Conservation (phyloP, 1,140 invertebrate genomes). For the Hermetia illucens region DNA sequence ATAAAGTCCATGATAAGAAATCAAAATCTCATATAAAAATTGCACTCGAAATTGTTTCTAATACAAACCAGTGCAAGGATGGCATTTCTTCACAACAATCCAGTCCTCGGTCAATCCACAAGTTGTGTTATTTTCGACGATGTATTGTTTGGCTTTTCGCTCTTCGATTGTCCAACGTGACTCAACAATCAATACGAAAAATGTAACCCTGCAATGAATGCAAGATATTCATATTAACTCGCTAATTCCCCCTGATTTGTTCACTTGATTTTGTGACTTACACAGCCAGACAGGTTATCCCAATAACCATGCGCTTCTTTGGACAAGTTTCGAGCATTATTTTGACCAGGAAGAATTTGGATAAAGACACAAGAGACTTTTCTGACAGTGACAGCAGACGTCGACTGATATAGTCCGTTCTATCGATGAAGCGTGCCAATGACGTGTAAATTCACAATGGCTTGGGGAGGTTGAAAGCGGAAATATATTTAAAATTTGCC, state of each 20-base stretch:
- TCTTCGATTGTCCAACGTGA: constrained; percentile 50
- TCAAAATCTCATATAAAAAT: no score
- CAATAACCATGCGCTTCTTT: constrained; percentile 50
- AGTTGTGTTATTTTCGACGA: constrained; percentile 59
- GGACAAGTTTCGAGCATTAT: constrained; percentile 56
- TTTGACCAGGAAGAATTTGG: no score
- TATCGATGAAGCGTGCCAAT: no score
- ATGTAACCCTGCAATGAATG: constrained; percentile 45
- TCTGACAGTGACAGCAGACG: no score
- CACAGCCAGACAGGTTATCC: constrained; percentile 43
- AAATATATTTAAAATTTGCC: no score
- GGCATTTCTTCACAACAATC: constrained; percentile 54
- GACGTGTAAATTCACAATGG: no score
- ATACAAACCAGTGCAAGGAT: constrained; percentile 59
- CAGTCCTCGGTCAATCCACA: constrained; percentile 56
- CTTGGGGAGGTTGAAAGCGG: no score
- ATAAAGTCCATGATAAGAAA: no score
- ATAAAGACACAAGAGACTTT: no score
- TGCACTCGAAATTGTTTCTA: no score
- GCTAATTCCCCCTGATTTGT: neutral
- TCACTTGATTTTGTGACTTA: constrained; percentile 26
- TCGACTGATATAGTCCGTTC: no score
- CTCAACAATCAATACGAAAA: constrained; percentile 63
- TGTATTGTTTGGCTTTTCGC: constrained; percentile 38
- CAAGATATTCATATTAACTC: constrained; percentile 6